Evolutionary conservation across 2,797 vertebrate species (phyloP).

Genomic region (Anguilla pacifica): DNA sequence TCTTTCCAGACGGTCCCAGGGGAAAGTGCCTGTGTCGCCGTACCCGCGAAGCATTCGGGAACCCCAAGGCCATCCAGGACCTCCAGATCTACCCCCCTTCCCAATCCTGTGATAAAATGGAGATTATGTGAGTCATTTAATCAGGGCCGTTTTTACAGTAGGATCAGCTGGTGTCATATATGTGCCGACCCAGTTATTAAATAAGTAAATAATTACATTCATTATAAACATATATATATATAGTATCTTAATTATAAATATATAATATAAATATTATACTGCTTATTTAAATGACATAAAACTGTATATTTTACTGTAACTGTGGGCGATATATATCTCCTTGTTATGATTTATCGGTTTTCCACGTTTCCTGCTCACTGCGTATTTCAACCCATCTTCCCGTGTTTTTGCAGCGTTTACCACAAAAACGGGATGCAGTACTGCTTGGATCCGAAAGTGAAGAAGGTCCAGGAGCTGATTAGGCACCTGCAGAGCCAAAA

Average conservation of each 20-base stretch:
- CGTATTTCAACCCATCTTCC: not conserved
- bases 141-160: too few species aligned
- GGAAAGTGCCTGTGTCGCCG: slow-evolving; percentile 54
- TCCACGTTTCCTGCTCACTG: not conserved
- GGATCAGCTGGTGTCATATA: too few species aligned
- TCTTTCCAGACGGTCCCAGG: slow-evolving; percentile 37
- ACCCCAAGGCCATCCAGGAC: slow-evolving; percentile 13
- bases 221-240: not conserved
- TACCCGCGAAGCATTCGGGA: not conserved
- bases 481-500: slow-evolving; percentile 21
- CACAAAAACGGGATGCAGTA: slow-evolving; percentile 32
- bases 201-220: too few species aligned
- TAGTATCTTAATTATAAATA: not conserved
- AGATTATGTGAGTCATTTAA: slow-evolving; percentile 66
- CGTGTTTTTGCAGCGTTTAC: slow-evolving; percentile 51
- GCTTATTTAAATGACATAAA: not conserved
- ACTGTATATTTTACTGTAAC: not conserved
- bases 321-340: not conserved
- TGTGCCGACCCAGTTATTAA: too few species aligned
- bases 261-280: not conserved
- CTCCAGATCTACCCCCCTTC: slow-evolving; percentile 57
- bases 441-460: slow-evolving; percentile 55
- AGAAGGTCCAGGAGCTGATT: slow-evolving; percentile 22
- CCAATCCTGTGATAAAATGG: slow-evolving; percentile 55
- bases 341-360: not conserved